These are phyloP conservation scores for Pecten maximus DNA, from an alignment of 2,888 invertebrate genomes.

Conservation along the genomic window DNA sequence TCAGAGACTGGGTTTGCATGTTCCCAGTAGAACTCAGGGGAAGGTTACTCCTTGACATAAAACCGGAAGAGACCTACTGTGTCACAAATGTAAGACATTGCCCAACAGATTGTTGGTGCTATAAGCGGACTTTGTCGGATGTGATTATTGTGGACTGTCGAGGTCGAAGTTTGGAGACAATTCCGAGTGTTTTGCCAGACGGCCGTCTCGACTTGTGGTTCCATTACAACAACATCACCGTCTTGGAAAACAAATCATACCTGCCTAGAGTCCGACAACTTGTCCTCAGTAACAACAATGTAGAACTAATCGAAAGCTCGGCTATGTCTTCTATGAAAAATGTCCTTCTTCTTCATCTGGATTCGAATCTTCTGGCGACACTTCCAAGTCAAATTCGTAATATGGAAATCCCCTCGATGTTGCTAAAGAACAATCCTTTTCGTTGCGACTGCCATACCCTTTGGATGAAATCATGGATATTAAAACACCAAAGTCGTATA, in stretches of 20 bases:
- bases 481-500: slow-evolving; percentile 47
- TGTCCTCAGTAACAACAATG: slow-evolving; percentile 54
- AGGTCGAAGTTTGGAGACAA: background rate
- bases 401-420: slow-evolving; percentile 44
- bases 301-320: slow-evolving; percentile 48
- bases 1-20: slow-evolving; percentile 58
- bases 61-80: slow-evolving; percentile 51
- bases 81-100: slow-evolving; percentile 46
- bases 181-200: slow-evolving; percentile 43
- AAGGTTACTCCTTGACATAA: slow-evolving; percentile 49
- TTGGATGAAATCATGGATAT: slow-evolving; percentile 67
- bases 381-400: slow-evolving; percentile 54
- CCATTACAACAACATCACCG: slow-evolving; percentile 43
- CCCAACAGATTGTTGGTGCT: slow-evolving; percentile 59
- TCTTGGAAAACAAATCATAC: slow-evolving; percentile 43
- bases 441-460: slow-evolving; percentile 63
- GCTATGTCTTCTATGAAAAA: slow-evolving; percentile 46
- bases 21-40: slow-evolving; percentile 53
- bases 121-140: slow-evolving; percentile 45
- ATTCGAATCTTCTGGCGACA: slow-evolving; percentile 55
- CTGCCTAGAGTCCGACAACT: slow-evolving; percentile 52
- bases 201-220: slow-evolving; percentile 47
- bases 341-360: slow-evolving; percentile 48
- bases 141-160: slow-evolving; percentile 48
- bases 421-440: slow-evolving; percentile 61